Evolutionary conservation across 2,113 vertebrate species (phyloP), one percentile per base, ranked within the genome.

Genomic region (Phaethon lepturus): DNA sequence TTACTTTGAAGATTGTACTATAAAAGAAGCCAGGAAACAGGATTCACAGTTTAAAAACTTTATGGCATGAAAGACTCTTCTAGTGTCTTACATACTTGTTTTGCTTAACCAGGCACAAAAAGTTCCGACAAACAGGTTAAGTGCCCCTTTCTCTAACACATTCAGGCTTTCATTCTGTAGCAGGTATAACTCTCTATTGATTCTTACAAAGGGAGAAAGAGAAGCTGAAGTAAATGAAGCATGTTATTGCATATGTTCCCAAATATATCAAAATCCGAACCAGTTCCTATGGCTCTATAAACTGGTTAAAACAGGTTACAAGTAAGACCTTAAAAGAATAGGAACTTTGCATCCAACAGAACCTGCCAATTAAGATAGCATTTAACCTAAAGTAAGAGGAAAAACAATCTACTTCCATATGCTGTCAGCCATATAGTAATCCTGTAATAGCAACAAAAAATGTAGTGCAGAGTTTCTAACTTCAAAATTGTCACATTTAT

Each of bases 11-110:
- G 74, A 73, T 1, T 86, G 9, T 25, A 35, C 38, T 66, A 60
- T 69, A 94, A 78, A 97, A 88, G 47, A 93, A 96, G 13, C 15
- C 76, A 71, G 68, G 55, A 96, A 97, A 85, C 24, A 90, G 14
- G 42, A 94, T 67, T 90, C 23, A 55, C n/a, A 13, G 23, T 91
- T 92, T 88, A 42, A 85, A 78, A 94, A 29, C 11, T 31, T 90
- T 40, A 73, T 25, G 23, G 42, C 6, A 26, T 29, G 9, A 56
- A 89, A 38, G 17, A 60, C 7, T 4, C 17, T 87, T 7, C 6
- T 20, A 33, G 18, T 35, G 12, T 50, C 8, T 40, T 63, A 7
- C 11, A 6, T 53, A 29, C 10, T 67, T 52, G 6, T 47, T 94
- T 86, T 53, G 33, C 59, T 83, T 53, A 75, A 33, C 52, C 44